phyloP scores from a whole-genome alignment of 2,113 vertebrate genomes.

The Halichoeres trimaculatus region DNA sequence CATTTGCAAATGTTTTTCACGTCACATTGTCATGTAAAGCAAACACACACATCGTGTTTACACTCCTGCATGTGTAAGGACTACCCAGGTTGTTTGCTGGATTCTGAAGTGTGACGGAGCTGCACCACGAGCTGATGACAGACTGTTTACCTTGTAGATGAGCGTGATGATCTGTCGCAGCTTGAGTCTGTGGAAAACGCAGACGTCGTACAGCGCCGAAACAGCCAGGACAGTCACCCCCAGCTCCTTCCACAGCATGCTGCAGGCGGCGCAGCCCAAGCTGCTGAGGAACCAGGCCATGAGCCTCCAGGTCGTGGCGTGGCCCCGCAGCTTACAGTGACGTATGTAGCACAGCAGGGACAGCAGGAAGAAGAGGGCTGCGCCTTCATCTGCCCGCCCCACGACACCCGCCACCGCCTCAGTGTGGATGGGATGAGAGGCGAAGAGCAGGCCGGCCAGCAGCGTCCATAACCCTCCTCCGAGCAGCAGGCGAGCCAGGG shows the following conservation, averaged over 20 bases:
- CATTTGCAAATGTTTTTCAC: constrained; percentile 53
- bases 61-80: constrained; percentile 5
- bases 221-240: constrained; percentile 95
- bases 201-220: constrained; percentile 93
- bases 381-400: constrained; percentile 94
- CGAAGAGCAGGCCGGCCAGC: constrained; percentile 93
- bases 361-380: constrained; percentile 94
- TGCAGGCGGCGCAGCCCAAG: constrained; percentile 90
- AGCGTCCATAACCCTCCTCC: constrained; percentile 93
- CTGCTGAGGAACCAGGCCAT: constrained; percentile 90
- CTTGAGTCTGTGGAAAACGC: constrained; percentile 91
- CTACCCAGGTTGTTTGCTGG: constrained; percentile 21
- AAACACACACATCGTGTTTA: constrained; percentile 27
- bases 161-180: constrained; percentile 87
- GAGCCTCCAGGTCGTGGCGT: constrained; percentile 72
- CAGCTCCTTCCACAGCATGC: constrained; percentile 99
- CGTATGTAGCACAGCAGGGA: constrained; percentile 92
- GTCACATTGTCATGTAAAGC: constrained; percentile 62
- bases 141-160: constrained; percentile 89
- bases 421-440: constrained; percentile 95
- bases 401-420: constrained; percentile 96
- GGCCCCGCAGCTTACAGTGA: constrained; percentile 84
- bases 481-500: constrained; percentile 90
- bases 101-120: constrained; percentile 16
- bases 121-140: not conserved